Percentiles rank a stretch among this genome's conserved stretches.
Evolutionary conservation across 2,113 vertebrate genomes (phyloP).

Genomic region (Todiramphus chloris): DNA sequence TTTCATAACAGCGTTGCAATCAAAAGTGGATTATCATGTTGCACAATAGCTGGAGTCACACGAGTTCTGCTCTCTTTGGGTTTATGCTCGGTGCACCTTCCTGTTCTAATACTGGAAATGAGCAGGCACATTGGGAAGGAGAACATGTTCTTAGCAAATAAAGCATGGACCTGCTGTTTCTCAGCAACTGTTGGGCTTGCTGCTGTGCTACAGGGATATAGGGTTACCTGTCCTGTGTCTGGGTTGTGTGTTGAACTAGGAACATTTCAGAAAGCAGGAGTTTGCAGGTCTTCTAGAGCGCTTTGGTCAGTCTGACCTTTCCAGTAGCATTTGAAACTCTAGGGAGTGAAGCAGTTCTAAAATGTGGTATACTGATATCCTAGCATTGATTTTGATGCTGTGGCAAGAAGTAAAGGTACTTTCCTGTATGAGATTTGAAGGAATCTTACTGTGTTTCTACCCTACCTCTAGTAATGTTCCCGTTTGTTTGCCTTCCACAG

Average conservation of each 20-base stretch:
- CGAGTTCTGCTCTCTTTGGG: background rate
- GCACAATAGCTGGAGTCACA: background rate
- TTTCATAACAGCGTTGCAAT: background rate
- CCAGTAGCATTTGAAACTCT: background rate
- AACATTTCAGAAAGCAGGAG: background rate
- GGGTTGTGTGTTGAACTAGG: background rate
- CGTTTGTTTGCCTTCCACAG: slow-evolving; percentile 61
- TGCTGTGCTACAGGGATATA: background rate
- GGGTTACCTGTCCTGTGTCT: background rate
- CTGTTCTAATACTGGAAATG: background rate
- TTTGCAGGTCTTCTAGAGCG: background rate
- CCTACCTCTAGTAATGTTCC: background rate
- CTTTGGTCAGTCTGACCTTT: background rate
- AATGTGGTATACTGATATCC: background rate
- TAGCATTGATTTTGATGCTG: background rate
- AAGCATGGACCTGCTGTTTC: background rate
- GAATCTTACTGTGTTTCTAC: background rate
- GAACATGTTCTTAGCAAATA: background rate
- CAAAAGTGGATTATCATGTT: background rate
- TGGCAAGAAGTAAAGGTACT: background rate
- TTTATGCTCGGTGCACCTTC: background rate
- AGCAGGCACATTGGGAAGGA: background rate
- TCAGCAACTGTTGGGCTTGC: background rate
- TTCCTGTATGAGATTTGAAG: background rate
- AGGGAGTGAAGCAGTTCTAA: background rate